Percentiles rank a stretch among this genome's conserved stretches.
phyloP scores from a whole-genome alignment of 2,797 vertebrate species.

The Enteromius anoplus region DNA sequence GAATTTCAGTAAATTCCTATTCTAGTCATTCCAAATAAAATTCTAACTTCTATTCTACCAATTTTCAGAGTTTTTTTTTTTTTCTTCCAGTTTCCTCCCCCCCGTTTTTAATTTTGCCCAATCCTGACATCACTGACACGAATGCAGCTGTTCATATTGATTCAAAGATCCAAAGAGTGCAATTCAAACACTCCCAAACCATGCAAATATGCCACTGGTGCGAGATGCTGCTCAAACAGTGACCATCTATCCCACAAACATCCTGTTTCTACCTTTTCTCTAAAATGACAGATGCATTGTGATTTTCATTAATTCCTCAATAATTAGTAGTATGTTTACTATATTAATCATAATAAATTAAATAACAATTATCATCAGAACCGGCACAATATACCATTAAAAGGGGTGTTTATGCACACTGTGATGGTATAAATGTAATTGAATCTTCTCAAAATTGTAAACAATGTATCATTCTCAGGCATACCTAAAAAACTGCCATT shows the following conservation, averaged over 20 bases:
- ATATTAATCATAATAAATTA: not conserved
- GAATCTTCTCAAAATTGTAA: not conserved
- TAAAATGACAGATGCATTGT: not conserved
- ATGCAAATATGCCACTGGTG: not conserved
- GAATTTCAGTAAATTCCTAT: not conserved
- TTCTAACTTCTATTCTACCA: not conserved
- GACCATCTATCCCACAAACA: not conserved
- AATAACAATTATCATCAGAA: not conserved
- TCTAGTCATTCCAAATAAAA: not conserved
- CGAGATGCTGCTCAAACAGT: not conserved
- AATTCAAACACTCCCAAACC: not conserved
- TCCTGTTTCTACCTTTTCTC: not conserved
- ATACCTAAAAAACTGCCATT: not conserved
- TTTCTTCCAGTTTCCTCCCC: not conserved
- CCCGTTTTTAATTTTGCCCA: not conserved
- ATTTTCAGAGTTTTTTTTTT: not conserved
- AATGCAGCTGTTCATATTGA: constrained; percentile 3
- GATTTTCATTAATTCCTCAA: not conserved
- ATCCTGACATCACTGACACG: not conserved
- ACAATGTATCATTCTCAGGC: not conserved
- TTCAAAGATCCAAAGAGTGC: not conserved
- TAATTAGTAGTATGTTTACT: not conserved
- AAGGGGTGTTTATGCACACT: not conserved
- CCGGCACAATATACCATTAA: not conserved
- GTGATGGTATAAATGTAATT: not conserved